Conservation (phyloP, 2,797 vertebrate species). For the Sebastes oblongus region DNA sequence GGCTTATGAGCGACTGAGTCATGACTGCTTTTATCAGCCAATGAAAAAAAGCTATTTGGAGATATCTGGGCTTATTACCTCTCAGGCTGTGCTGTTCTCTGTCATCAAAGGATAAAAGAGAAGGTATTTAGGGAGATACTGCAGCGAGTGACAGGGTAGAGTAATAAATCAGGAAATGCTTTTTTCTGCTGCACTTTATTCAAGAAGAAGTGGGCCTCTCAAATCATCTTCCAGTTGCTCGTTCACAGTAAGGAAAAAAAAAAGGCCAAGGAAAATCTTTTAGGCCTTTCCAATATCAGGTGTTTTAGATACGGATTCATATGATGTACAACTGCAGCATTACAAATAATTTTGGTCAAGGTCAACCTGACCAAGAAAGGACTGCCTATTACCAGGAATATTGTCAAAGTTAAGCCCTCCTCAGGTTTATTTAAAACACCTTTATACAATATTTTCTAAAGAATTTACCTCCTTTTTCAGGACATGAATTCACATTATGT, state of each 20-base stretch:
- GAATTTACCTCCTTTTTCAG: background rate
- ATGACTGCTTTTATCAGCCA: slow-evolving; percentile 15
- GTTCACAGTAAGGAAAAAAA: background rate
- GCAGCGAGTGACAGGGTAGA: background rate
- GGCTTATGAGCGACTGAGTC: slow-evolving; percentile 16
- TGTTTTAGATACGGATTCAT: background rate
- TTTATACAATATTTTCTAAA: background rate
- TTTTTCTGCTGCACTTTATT: background rate
- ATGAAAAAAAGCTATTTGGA: slow-evolving; percentile 25
- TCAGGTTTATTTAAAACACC: background rate
- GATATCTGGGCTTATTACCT: slow-evolving; percentile 4
- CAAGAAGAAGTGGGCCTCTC: background rate
- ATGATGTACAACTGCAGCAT: background rate
- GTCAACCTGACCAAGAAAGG: background rate
- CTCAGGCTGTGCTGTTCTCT: background rate
- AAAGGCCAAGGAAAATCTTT: background rate
- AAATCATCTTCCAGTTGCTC: background rate
- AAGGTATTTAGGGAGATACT: slow-evolving; percentile 2
- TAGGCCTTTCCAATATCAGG: background rate
- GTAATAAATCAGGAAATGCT: background rate
- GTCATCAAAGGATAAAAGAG: slow-evolving; percentile 1
- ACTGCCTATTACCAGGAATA: background rate
- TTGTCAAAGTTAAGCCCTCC: background rate
- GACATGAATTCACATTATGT: background rate
- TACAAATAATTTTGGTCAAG: background rate